These are phyloP conservation scores for Microhierax caerulescens DNA, from an alignment of 2,797 vertebrate species.

Conservation along the genomic window DNA sequence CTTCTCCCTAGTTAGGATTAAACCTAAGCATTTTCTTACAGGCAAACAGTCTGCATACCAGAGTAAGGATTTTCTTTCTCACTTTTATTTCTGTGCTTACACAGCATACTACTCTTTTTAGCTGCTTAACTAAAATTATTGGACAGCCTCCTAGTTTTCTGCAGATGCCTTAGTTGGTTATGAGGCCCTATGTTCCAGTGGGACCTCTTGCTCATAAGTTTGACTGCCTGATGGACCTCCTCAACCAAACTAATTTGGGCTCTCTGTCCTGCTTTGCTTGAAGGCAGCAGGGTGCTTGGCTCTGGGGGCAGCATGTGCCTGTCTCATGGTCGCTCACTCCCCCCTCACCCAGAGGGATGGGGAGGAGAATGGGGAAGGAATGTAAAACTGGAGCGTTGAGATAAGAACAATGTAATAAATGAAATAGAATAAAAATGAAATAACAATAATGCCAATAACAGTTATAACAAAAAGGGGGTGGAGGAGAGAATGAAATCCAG, in stretches of 20 bases:
- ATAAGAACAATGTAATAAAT: too few relatives aligned
- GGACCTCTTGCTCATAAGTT: not conserved
- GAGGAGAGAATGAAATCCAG: too few relatives aligned
- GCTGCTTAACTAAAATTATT: not conserved
- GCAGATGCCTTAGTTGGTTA: not conserved
- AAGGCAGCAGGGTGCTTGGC: not conserved
- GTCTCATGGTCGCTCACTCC: too few relatives aligned
- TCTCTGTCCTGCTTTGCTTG: not conserved
- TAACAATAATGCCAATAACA: too few relatives aligned
- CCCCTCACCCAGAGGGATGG: too few relatives aligned
- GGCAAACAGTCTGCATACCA: not conserved
- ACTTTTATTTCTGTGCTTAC: not conserved
- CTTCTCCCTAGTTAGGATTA: not conserved
- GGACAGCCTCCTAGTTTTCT: not conserved
- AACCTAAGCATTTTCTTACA: not conserved
- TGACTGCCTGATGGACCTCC: not conserved
- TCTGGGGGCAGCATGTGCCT: rapidly evolving
- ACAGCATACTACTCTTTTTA: not conserved
- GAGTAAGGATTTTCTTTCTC: not conserved
- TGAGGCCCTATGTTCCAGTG: not conserved
- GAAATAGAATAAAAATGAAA: too few relatives aligned
- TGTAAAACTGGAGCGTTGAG: too few relatives aligned
- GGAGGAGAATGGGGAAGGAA: too few relatives aligned
- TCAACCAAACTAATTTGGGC: not conserved
- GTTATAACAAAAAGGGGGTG: too few relatives aligned